These are phyloP conservation scores for Lytechinus pictus DNA, from an alignment of 35 echinoderm and acorn worm species.

Conservation along the genomic window DNA sequence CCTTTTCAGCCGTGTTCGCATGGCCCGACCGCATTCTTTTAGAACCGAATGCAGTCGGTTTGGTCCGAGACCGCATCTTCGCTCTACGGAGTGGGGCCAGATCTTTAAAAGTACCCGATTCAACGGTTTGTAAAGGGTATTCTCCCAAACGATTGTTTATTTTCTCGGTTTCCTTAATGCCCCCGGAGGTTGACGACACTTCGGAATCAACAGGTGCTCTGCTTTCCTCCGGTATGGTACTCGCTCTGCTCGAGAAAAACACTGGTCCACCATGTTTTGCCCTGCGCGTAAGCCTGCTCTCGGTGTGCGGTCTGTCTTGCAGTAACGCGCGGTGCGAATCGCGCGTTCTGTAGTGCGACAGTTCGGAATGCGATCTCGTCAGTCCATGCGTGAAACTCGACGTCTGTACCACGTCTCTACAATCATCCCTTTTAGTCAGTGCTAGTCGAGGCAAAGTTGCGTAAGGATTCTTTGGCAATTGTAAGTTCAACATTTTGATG, in stretches of 20 bases:
- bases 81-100: not conserved
- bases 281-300: constrained; percentile 29
- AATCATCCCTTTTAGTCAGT: not conserved
- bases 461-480: constrained; percentile 23
- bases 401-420: not conserved
- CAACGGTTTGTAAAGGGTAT: not conserved
- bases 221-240: not conserved
- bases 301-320: constrained; percentile 26
- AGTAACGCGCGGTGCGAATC: not conserved
- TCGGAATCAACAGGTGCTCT: not conserved
- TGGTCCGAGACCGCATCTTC: not conserved
- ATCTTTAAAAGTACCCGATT: not conserved
- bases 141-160: not conserved
- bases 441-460: constrained; percentile 20
- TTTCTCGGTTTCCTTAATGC: not conserved
- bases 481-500: constrained; percentile 14
- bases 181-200: not conserved
- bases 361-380: not conserved
- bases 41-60: not conserved
- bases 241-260: not conserved
- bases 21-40: not conserved
- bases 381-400: not conserved
- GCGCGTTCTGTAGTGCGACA: constrained; percentile 6
- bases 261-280: not conserved
- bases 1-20: not conserved